A percentile compares a stretch with the other conserved stretches of the same genome.
Evolutionary conservation across 2,888 invertebrate genomes (phyloP).

Genomic region (Pasiphila rectangulata): DNA sequence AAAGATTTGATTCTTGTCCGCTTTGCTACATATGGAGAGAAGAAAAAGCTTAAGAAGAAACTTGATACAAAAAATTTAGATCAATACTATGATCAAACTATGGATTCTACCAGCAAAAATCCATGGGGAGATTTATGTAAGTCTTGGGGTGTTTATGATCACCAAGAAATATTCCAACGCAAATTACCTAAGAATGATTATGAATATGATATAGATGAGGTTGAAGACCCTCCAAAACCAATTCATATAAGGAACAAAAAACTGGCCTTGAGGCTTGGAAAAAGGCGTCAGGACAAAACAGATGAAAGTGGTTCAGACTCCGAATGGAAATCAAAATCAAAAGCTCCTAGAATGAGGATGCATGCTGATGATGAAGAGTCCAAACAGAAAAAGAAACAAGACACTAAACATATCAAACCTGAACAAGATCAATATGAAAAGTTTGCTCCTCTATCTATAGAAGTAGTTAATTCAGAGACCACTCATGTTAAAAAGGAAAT

Average conservation of each 20-base stretch:
- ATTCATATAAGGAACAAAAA: conserved; percentile 61
- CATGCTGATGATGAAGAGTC: conserved; percentile 93
- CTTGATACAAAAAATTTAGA: conserved; percentile 40
- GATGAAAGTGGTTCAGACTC: conserved; percentile 73
- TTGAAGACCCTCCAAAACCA: conserved; percentile 40
- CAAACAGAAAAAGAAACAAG: conserved; percentile 64
- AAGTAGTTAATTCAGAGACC: conserved; percentile 60
- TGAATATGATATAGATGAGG: conserved; percentile 47
- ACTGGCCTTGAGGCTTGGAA: conserved; percentile 67
- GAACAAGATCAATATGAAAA: conserved; percentile 35
- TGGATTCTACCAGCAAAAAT: conserved; percentile 76
- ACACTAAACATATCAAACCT: conserved; percentile 36
- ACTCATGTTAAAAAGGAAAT: conserved; percentile 51
- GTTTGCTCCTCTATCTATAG: conserved; percentile 69
- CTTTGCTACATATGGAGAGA: conserved; percentile 88
- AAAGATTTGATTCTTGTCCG: conserved; percentile 86
- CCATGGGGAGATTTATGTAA: conserved; percentile 88
- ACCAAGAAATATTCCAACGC: conserved; percentile 76
- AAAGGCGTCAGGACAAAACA: conserved; percentile 47
- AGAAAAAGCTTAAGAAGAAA: conserved; percentile 81
- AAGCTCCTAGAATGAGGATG: conserved; percentile 90
- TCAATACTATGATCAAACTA: conserved; percentile 48
- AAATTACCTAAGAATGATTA: conserved; percentile 54
- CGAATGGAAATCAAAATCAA: conserved; percentile 82
- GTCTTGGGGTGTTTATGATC: conserved; percentile 85